A percentile compares a stretch with the other conserved stretches of the same genome.
These are phyloP conservation scores for Umimayanthus kanabou DNA, from an alignment of 92 coral and sea anemone species.

Conservation along the genomic window DNA sequence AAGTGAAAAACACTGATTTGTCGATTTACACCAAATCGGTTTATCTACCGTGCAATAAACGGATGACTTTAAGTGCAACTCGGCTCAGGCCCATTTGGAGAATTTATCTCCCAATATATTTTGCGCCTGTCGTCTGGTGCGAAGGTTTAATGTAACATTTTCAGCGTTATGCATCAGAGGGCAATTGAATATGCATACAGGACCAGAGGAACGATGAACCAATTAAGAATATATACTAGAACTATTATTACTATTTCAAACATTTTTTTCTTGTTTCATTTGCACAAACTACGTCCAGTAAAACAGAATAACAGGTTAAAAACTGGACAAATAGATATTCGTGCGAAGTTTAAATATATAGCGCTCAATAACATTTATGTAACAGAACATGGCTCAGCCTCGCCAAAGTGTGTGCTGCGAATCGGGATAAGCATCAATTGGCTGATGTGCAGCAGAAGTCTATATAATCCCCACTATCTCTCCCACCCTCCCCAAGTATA, in stretches of 20 bases:
- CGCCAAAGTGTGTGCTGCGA: neutral
- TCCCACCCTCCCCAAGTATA: neutral
- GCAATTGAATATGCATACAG: neutral
- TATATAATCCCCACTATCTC: neutral
- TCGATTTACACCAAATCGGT: neutral
- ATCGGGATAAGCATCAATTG: neutral
- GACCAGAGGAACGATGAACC: neutral
- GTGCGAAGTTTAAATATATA: neutral
- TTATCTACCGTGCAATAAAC: neutral
- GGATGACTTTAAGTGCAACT: neutral
- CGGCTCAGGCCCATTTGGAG: neutral
- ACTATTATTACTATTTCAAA: neutral
- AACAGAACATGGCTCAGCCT: neutral
- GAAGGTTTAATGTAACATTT: neutral
- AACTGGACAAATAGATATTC: neutral
- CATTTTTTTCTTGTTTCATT: neutral
- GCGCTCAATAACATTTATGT: neutral
- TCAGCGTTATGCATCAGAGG: neutral
- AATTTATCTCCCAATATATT: neutral
- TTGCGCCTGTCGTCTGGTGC: slow-evolving; percentile 29
- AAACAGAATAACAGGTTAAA: neutral
- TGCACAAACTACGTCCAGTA: neutral
- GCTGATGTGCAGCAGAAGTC: neutral
- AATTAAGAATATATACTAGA: neutral
- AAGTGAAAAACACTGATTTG: neutral